These are phyloP conservation scores for Eustalomyia histrio DNA, from an alignment of 2,888 invertebrate species.

Conservation along the genomic window DNA sequence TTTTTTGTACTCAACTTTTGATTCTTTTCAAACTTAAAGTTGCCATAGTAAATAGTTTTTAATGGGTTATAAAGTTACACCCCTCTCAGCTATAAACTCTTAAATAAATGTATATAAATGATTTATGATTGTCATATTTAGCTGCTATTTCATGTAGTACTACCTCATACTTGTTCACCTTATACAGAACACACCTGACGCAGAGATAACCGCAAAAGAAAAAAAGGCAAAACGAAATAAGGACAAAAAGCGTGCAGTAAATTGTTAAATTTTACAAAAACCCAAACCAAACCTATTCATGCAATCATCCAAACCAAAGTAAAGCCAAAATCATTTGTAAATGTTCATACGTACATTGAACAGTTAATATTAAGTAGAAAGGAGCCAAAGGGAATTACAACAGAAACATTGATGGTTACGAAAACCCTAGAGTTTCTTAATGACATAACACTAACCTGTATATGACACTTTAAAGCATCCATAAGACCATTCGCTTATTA, in stretches of 20 bases:
- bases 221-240: conserved; percentile 1
- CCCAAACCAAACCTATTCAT: conserved; percentile 3
- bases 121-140: conserved; percentile 64
- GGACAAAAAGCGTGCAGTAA: background rate
- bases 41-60: conserved; percentile 50
- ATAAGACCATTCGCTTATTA: conserved; percentile 2
- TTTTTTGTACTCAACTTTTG: background rate
- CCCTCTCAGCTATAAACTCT: conserved; percentile 37
- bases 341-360: conserved; percentile 26
- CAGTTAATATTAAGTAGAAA: background rate
- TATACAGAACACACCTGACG: background rate
- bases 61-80: conserved; percentile 62
- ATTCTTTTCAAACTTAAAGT: conserved; percentile 26
- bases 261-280: background rate
- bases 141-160: conserved; percentile 27
- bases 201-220: background rate
- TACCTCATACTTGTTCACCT: conserved; percentile 9
- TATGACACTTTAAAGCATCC: conserved; percentile 37
- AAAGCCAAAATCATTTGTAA: conserved; percentile 30
- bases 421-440: conserved; percentile 47
- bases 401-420: background rate
- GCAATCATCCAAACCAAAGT: background rate
- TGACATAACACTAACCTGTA: conserved; percentile 45
- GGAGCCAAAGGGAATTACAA: background rate
- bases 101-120: conserved; percentile 53